A percentile compares a stretch with the other conserved stretches of the same genome.
Evolutionary conservation across 2,888 invertebrate species (phyloP).

Genomic region (Caradrina clavipalpis): DNA sequence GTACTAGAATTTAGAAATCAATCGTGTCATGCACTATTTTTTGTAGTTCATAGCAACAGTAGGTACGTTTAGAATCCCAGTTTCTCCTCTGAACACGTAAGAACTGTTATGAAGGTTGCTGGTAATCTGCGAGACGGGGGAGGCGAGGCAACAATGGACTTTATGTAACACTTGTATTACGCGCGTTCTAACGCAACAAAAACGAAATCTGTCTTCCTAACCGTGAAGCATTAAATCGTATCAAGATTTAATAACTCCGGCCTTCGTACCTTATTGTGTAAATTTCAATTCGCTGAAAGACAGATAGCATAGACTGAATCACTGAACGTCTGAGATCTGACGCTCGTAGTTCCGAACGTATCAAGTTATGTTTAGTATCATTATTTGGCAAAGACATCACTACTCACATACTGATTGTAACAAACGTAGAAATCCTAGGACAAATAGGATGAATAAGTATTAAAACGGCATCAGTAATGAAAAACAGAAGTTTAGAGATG

Average conservation of each 20-base stretch:
- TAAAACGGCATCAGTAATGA: slow-evolving; percentile 10
- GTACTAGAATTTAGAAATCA: slow-evolving; percentile 19
- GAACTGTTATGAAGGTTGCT: slow-evolving; percentile 72
- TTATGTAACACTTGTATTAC: slow-evolving; percentile 80
- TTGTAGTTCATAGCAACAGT: slow-evolving; percentile 26
- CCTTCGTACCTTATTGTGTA: slow-evolving; percentile 69
- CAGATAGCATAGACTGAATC: slow-evolving; percentile 23
- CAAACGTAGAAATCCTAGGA: slow-evolving; percentile 19
- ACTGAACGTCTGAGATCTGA: slow-evolving; percentile 8
- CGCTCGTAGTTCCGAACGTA: not conserved
- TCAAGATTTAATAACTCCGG: slow-evolving; percentile 72
- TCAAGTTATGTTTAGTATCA: slow-evolving; percentile 26
- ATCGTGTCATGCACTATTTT: slow-evolving; percentile 7
- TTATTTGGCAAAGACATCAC: slow-evolving; percentile 40
- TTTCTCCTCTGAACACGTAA: slow-evolving; percentile 63
- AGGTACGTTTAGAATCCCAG: slow-evolving; percentile 54
- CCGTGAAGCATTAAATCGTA: slow-evolving; percentile 77
- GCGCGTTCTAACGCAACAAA: slow-evolving; percentile 72
- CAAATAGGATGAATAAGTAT: slow-evolving; percentile 14
- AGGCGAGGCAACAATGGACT: slow-evolving; percentile 76
- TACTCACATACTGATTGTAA: slow-evolving; percentile 14
- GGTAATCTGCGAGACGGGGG: slow-evolving; percentile 55
- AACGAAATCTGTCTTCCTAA: slow-evolving; percentile 77
- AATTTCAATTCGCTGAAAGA: slow-evolving; percentile 56
- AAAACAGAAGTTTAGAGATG: not conserved